These are phyloP conservation scores for Sapayoa aenigma DNA, from an alignment of 2,113 vertebrate genomes.

Conservation along the genomic window DNA sequence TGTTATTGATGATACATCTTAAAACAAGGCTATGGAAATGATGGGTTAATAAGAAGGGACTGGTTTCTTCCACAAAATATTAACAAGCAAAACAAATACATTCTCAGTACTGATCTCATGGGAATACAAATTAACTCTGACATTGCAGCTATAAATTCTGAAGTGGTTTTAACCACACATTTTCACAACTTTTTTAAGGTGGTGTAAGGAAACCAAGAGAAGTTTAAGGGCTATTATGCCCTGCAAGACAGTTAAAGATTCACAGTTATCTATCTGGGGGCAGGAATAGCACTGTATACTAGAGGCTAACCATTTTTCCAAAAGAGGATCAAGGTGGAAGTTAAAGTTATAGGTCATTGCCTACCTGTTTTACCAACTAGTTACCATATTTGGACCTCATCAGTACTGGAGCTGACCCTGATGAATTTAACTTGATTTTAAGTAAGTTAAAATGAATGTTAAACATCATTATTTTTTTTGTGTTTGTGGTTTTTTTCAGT, in stretches of 20 bases:
- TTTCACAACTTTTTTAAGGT: background rate
- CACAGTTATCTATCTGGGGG: background rate
- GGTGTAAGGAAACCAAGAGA: background rate
- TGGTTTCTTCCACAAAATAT: background rate
- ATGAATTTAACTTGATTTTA: background rate
- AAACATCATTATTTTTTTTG: background rate
- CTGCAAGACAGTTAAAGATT: background rate
- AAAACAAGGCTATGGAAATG: background rate
- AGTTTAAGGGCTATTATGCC: background rate
- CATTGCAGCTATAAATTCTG: background rate
- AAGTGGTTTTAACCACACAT: background rate
- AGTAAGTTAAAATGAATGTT: background rate
- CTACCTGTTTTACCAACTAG: background rate
- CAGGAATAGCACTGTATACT: background rate
- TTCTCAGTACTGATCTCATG: background rate
- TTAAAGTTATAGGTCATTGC: background rate
- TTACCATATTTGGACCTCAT: background rate
- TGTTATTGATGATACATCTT: background rate
- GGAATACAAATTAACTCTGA: background rate
- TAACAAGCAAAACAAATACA: background rate
- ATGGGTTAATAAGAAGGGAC: background rate
- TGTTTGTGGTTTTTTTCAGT: background rate
- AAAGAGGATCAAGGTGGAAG: background rate
- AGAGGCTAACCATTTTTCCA: background rate
- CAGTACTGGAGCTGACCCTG: background rate